Evolutionary conservation across 2,888 invertebrate species (phyloP), one percentile per base, ranked within the genome.

Genomic region (Drosophila rellima): DNA sequence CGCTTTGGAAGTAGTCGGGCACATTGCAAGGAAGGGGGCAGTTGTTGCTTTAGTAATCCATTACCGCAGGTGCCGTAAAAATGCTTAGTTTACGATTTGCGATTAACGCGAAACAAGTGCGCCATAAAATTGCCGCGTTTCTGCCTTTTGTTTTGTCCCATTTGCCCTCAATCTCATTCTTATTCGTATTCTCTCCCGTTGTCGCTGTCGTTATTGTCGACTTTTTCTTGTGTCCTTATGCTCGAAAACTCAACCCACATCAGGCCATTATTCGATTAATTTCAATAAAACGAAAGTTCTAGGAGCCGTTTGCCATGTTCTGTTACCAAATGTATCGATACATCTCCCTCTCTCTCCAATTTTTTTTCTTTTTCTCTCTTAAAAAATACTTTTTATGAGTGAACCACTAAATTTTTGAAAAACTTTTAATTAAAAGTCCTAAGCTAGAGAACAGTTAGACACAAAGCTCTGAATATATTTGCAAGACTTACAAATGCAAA

Each of bases 31-130:
- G n/a, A n/a, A 59, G 33, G 7, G 39, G 57, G 74, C 50, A 54
- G 75, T 56, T 66, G 59, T 65, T 74, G 67, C 78, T 74, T 78
- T 79, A 77, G 84, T 89, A 88, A 89, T 84, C 85, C 85, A 85
- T 85, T 85, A 87, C 89, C 89, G 88, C 85, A 85, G 85, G 85
- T 85, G 88, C 89, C 82, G 82, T 85, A 89, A 82, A 85, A 85
- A 80, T 89, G 89, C 85, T 89, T 89, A 89, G 89, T 89, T 85
- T 85, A 85, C 85, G 85, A 89, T 89, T 87, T 79, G 84, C 88
- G 84, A 85, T 85, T 85, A 85, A 85, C 85, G 85, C 77, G 89
- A 84, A 89, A 84, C 89, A 89, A 85, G 84, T 88, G 77, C 87
- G 84, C 81, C 89, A 87, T 84, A 87, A 84, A 84, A 87, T 57